Evolutionary conservation across 2,888 invertebrate species (phyloP).

Genomic region (Drosophila maculinotata): DNA sequence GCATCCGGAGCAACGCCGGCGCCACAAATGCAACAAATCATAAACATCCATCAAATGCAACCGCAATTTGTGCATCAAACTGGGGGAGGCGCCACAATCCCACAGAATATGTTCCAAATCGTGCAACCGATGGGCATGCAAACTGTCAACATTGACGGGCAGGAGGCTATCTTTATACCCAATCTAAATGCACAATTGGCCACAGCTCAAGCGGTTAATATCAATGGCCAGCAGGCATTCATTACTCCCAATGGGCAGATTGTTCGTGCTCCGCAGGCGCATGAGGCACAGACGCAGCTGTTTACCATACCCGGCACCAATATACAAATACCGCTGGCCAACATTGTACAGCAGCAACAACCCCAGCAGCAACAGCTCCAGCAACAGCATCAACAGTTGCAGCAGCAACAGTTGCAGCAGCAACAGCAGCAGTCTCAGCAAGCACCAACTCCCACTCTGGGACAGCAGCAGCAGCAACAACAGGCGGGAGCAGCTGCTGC

Average conservation of each 20-base stretch:
- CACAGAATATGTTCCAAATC: slow-evolving; percentile 85
- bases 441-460: too few species aligned
- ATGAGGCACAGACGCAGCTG: slow-evolving; percentile 87
- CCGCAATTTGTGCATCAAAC: slow-evolving; percentile 72
- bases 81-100: slow-evolving; percentile 45
- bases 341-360: slow-evolving; percentile 72
- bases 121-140: slow-evolving; percentile 91
- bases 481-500: slow-evolving; percentile 54
- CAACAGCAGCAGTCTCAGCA: slow-evolving; percentile 75
- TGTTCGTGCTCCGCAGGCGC: slow-evolving; percentile 90
- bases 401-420: slow-evolving; percentile 49
- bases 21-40: slow-evolving; percentile 79
- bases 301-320: slow-evolving; percentile 87
- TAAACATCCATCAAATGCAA: slow-evolving; percentile 80
- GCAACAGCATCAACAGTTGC: slow-evolving; percentile 46
- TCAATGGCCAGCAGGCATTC: slow-evolving; percentile 86
- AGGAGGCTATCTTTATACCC: slow-evolving; percentile 96
- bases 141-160: slow-evolving; percentile 96
- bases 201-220: slow-evolving; percentile 86
- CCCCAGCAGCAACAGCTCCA: slow-evolving; percentile 70
- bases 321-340: slow-evolving; percentile 86
- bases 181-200: slow-evolving; percentile 87
- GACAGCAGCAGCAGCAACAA: slow-evolving; percentile 52
- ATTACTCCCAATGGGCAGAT: slow-evolving; percentile 88
- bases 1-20: slow-evolving; percentile 47